A percentile compares a stretch with the other conserved stretches of the same genome.
Evolutionary conservation across 1,140 invertebrate species (phyloP).

Genomic region (Drosophila ercepeae): DNA sequence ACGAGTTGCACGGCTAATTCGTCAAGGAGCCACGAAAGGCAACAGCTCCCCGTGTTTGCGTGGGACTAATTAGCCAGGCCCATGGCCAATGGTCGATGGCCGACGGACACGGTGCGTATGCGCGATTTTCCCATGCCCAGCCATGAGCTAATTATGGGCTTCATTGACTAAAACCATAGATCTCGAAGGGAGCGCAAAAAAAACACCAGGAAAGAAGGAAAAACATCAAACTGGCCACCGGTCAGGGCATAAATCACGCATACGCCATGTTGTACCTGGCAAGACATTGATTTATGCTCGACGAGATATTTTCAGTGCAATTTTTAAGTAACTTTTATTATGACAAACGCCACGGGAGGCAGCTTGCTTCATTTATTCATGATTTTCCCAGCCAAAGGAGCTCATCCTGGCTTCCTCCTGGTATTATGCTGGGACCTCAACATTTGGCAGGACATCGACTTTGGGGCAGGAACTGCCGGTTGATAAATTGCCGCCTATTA

Average conservation of each 20-base stretch:
- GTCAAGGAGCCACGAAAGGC: neutral
- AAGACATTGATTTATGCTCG: slow-evolving; percentile 53
- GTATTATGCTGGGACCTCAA: slow-evolving; percentile 10
- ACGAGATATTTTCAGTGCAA: slow-evolving; percentile 46
- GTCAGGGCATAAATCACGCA: slow-evolving; percentile 41
- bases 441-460: slow-evolving; percentile 34
- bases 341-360: slow-evolving; percentile 42
- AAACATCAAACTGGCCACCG: slow-evolving; percentile 10
- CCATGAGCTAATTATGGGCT: slow-evolving; percentile 28
- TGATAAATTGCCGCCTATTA: slow-evolving; percentile 56
- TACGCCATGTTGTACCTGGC: slow-evolving; percentile 42
- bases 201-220: neutral
- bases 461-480: slow-evolving; percentile 5
- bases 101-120: slow-evolving; percentile 33
- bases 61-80: slow-evolving; percentile 11
- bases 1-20: slow-evolving; percentile 16
- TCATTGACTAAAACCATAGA: slow-evolving; percentile 20
- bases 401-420: slow-evolving; percentile 9
- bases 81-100: neutral
- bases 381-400: slow-evolving; percentile 26
- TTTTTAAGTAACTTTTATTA: slow-evolving; percentile 65
- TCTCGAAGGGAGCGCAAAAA: slow-evolving; percentile 1
- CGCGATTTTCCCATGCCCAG: slow-evolving; percentile 31
- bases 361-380: slow-evolving; percentile 16
- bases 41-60: slow-evolving; percentile 2